A percentile compares a stretch with the other conserved stretches of the same genome.
Evolutionary conservation across 2,888 invertebrate species (phyloP).

Genomic region (Taphrorychus bicolor): DNA sequence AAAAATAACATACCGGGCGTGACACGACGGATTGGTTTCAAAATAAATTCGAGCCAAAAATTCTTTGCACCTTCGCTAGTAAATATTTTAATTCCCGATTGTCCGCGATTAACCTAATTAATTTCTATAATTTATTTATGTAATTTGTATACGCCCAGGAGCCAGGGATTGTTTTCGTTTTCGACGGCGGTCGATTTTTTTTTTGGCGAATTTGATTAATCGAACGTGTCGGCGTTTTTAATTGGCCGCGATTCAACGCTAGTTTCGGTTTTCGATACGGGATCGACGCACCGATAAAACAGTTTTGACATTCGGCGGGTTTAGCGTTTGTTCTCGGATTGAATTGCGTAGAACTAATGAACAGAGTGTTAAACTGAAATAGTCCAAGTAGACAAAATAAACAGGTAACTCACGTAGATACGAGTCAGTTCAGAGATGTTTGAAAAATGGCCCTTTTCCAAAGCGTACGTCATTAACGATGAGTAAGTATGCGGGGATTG

Average conservation of each 20-base stretch:
- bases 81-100: slow-evolving; percentile 7
- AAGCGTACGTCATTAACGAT: too few relatives aligned
- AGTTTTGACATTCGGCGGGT: background rate
- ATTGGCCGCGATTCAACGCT: slow-evolving; percentile 11
- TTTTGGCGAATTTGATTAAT: slow-evolving; percentile 8
- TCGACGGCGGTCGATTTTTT: background rate
- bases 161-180: background rate
- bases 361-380: too few relatives aligned
- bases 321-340: too few relatives aligned
- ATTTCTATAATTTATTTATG: background rate
- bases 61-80: background rate
- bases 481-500: too few relatives aligned
- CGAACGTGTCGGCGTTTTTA: background rate
- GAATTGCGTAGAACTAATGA: too few relatives aligned
- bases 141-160: background rate
- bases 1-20: background rate
- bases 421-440: too few relatives aligned
- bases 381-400: too few relatives aligned
- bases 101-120: background rate
- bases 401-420: too few relatives aligned
- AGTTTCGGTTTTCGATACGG: background rate
- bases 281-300: background rate
- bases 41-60: background rate
- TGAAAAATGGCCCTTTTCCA: too few relatives aligned
- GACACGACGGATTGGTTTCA: too few relatives aligned